These are phyloP conservation scores for Perdita meconis DNA, from an alignment of 2,888 invertebrate species.

Conservation along the genomic window DNA sequence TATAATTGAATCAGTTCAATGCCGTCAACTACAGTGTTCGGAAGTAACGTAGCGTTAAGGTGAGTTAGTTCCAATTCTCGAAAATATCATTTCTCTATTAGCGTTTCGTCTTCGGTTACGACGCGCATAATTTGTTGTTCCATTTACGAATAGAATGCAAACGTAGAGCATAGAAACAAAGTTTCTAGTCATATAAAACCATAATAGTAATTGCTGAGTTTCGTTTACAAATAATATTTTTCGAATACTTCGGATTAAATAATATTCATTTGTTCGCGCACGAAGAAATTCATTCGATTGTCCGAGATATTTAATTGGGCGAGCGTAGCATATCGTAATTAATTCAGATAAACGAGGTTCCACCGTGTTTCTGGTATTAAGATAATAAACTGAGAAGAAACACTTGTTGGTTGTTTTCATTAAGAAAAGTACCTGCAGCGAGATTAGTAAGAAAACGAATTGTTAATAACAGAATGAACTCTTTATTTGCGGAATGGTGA, in stretches of 20 bases:
- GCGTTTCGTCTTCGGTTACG: neutral
- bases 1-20: slow-evolving; percentile 15
- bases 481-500: neutral
- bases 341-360: too few relatives aligned
- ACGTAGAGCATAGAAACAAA: too few relatives aligned
- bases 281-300: too few relatives aligned
- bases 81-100: neutral
- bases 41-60: neutral
- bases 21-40: neutral
- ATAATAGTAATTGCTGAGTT: too few relatives aligned
- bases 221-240: too few relatives aligned
- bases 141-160: too few relatives aligned
- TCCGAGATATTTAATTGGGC: too few relatives aligned
- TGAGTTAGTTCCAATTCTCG: neutral
- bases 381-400: neutral
- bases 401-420: neutral
- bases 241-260: too few relatives aligned
- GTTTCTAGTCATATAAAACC: too few relatives aligned
- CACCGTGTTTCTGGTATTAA: neutral
- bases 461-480: too few relatives aligned
- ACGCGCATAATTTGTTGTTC: neutral
- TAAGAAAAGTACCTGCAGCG: neutral
- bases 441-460: neutral
- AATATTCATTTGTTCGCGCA: too few relatives aligned
- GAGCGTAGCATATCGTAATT: too few relatives aligned